Evolutionary conservation across 2,797 vertebrate genomes (phyloP).

Genomic region (Menidia menidia): DNA sequence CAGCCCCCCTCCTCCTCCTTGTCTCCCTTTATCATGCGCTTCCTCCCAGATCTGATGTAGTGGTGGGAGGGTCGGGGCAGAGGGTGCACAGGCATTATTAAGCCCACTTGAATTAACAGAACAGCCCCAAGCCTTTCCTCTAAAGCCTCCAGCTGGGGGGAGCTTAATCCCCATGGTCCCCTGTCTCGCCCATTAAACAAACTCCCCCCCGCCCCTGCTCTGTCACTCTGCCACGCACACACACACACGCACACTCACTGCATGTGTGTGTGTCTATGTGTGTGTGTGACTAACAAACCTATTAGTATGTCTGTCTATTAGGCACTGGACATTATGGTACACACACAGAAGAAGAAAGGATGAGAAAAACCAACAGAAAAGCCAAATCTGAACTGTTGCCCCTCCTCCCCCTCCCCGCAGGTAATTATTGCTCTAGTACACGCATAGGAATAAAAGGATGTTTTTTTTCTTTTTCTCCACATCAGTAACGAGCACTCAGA

Average conservation of each 20-base stretch:
- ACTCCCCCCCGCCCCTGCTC: slow-evolving; percentile 65
- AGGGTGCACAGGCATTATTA: slow-evolving; percentile 82
- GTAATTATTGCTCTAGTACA: slow-evolving; percentile 61
- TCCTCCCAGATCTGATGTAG: slow-evolving; percentile 79
- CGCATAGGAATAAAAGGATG: slow-evolving; percentile 52
- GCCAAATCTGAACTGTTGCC: slow-evolving; percentile 38
- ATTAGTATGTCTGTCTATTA: slow-evolving; percentile 17
- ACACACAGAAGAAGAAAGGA: slow-evolving; percentile 21
- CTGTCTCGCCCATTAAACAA: slow-evolving; percentile 85
- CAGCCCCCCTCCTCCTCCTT: slow-evolving; percentile 59
- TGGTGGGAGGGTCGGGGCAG: slow-evolving; percentile 78
- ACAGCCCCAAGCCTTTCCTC: slow-evolving; percentile 80
- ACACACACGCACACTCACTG: slow-evolving; percentile 26
- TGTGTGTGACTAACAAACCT: slow-evolving; percentile 19
- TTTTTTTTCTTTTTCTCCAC: slow-evolving; percentile 31
- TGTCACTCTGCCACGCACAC: slow-evolving; percentile 47
- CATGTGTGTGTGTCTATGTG: slow-evolving; percentile 9
- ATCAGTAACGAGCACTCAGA: slow-evolving; percentile 26
- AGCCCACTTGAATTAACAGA: slow-evolving; percentile 85
- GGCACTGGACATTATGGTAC: slow-evolving; percentile 30
- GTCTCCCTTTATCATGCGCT: slow-evolving; percentile 77
- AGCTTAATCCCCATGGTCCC: slow-evolving; percentile 82
- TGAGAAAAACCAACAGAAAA: slow-evolving; percentile 22
- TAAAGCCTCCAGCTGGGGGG: slow-evolving; percentile 81
- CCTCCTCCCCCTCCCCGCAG: slow-evolving; percentile 28